Evolutionary conservation across 2,888 invertebrate genomes (phyloP).

Genomic region (Priocnemis perturbator): DNA sequence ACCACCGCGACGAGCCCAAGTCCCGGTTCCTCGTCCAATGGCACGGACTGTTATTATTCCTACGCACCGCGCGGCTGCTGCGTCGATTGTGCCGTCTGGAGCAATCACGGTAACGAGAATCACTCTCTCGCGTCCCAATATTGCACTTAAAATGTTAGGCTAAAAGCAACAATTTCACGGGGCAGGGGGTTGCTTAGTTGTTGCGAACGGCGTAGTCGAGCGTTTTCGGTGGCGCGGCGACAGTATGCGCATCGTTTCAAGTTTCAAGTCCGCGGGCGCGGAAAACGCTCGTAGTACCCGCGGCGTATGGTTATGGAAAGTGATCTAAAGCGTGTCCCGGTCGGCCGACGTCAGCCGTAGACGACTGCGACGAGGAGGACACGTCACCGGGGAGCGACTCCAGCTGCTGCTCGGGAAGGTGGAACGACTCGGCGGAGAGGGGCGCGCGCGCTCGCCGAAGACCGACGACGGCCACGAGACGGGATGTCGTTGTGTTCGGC

Average conservation of each 20-base stretch:
- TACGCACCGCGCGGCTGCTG: conserved; percentile 71
- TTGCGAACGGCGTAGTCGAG: too few species aligned
- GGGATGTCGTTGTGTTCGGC: conserved; percentile 27
- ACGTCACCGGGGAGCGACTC: conserved; percentile 65
- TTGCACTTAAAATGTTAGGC: too few species aligned
- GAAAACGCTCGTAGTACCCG: too few species aligned
- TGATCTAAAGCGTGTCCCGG: too few species aligned
- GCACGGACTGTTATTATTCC: conserved; percentile 67
- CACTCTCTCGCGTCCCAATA: too few species aligned
- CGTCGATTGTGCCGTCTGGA: conserved; percentile 72
- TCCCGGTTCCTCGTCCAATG: conserved; percentile 68
- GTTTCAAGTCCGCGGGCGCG: too few species aligned
- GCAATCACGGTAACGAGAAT: conserved; percentile 70
- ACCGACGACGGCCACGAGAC: conserved; percentile 44
- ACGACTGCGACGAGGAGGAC: conserved; percentile 59
- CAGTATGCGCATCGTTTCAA: too few species aligned
- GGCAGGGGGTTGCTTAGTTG: too few species aligned
- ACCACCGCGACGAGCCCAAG: conserved; percentile 67
- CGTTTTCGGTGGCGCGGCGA: too few species aligned
- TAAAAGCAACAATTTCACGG: too few species aligned
- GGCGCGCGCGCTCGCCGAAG: conserved; percentile 18
- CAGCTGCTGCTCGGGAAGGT: conserved; percentile 56
- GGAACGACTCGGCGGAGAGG: conserved; percentile 47
- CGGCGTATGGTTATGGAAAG: too few species aligned
- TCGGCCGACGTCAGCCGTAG: conserved; percentile 44